Base-by-base conservation (phyloP, 2,888 invertebrate species). In the Belgica antarctica region DNA sequence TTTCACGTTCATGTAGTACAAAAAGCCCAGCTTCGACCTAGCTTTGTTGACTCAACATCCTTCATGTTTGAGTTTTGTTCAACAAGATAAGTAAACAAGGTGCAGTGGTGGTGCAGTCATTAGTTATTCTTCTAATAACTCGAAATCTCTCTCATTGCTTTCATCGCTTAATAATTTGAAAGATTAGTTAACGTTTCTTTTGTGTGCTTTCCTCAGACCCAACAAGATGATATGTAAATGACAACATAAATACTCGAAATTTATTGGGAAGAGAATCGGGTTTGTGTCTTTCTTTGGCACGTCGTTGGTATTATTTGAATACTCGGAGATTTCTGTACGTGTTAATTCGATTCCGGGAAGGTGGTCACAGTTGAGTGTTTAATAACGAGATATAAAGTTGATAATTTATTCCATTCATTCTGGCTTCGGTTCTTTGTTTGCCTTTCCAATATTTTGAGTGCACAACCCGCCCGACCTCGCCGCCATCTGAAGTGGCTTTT, bases 211-310 rank as follows among this genome's bases (percentile, higher is more conserved):
- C 8, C 17, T 7, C 2, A 22, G 68, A 68, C 68, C 68, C 59
- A 47, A 68, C 68, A 68, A 68, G 68, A 68, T 68, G 68, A 68
- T 68, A 68, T 68, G 68, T 68, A 68, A 68, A 68, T 68, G 52
- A 68, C 52, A 52, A 68, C 68, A 68, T 68, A 68, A 68, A 68
- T 41, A 65, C 65, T 65, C 41, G 25, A 65, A 65, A 65, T 65
- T 65, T 65, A 65, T 65, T 65, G 27, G 25, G 47, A 25, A 59
- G 27, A 59, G 24, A 59, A 7, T 59, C 59, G 27, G 24, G 52
- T 59, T 59, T 25, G 27, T 27, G 4, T 59, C n/a, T 2, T 59
- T 5, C 12, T 2, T 24, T 27, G 22, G 25, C 17, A 15, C 46
- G n/a, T 7, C 3, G 46, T 46, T 15, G 46, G 34, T 31, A 12